These are phyloP conservation scores for Pygoscelis adeliae DNA, from an alignment of 2,113 vertebrate genomes.

Conservation along the genomic window DNA sequence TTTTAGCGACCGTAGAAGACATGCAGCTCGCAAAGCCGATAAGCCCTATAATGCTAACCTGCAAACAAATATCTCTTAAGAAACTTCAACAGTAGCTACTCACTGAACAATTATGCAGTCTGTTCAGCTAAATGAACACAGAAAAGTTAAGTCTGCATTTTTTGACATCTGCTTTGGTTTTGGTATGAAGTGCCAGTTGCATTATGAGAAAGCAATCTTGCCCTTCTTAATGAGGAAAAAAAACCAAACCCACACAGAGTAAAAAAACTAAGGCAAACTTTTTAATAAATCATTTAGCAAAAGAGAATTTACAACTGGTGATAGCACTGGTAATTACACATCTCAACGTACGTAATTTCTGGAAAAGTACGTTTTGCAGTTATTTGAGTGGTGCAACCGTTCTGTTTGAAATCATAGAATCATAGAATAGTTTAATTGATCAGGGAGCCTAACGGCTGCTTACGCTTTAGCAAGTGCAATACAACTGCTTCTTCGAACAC, in stretches of 20 bases:
- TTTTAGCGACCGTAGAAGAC: neutral
- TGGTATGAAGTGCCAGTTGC: neutral
- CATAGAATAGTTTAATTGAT: neutral
- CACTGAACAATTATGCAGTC: neutral
- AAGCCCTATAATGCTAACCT: neutral
- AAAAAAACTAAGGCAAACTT: neutral
- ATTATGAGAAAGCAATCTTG: neutral
- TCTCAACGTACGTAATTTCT: accelerated
- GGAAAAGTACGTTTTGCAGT: neutral
- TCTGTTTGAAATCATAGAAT: neutral
- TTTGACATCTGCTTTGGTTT: neutral
- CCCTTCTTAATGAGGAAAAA: neutral
- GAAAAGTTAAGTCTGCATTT: neutral
- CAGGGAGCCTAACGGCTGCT: neutral
- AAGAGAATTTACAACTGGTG: neutral
- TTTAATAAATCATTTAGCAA: neutral
- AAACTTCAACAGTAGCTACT: neutral
- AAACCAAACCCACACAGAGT: neutral
- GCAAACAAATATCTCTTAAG: neutral
- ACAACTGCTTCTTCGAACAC: neutral
- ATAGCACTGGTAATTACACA: neutral
- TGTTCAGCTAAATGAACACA: neutral
- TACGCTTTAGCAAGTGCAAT: neutral
- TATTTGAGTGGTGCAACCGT: neutral
- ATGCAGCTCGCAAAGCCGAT: neutral